Conservation (phyloP, 2,888 invertebrate species). For the Netelia fuscicornis region DNA sequence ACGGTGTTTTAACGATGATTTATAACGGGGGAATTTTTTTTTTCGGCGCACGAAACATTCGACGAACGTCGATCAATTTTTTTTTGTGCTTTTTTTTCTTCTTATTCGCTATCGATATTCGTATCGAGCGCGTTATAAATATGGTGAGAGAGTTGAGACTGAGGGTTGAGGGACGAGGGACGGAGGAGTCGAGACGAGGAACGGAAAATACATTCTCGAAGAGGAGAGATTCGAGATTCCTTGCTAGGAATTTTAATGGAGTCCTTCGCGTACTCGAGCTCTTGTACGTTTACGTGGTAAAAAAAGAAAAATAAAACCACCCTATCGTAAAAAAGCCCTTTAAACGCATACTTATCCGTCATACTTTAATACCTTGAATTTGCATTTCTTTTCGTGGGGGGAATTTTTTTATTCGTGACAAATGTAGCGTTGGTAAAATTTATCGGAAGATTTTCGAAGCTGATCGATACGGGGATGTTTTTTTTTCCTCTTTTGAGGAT, state of each 20-base stretch:
- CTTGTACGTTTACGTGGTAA: not conserved
- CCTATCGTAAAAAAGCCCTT: too few relatives aligned
- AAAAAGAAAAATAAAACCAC: not conserved
- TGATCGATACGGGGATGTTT: too few relatives aligned
- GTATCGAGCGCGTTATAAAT: constrained; percentile 1
- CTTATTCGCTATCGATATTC: not conserved
- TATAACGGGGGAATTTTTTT: constrained; percentile 12
- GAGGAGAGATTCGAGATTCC: constrained; percentile 9
- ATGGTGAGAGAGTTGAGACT: not conserved
- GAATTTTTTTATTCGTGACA: too few relatives aligned
- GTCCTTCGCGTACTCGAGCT: constrained; percentile 5
- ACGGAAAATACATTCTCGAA: constrained; percentile 32
- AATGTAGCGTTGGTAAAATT: too few relatives aligned
- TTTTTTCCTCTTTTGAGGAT: too few relatives aligned
- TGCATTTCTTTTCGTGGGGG: too few relatives aligned
- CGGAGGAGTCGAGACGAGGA: not conserved
- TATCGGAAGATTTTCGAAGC: too few relatives aligned
- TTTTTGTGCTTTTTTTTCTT: not conserved
- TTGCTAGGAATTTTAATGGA: constrained; percentile 56
- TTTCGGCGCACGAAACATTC: constrained; percentile 14
- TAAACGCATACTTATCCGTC: too few relatives aligned
- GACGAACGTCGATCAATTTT: constrained; percentile 44
- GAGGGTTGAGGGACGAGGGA: not conserved
- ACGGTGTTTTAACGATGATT: constrained; percentile 7
- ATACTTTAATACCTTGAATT: too few relatives aligned